phyloP scores from a whole-genome alignment of 2,797 vertebrate genomes.

The Acropternis orthonyx region DNA sequence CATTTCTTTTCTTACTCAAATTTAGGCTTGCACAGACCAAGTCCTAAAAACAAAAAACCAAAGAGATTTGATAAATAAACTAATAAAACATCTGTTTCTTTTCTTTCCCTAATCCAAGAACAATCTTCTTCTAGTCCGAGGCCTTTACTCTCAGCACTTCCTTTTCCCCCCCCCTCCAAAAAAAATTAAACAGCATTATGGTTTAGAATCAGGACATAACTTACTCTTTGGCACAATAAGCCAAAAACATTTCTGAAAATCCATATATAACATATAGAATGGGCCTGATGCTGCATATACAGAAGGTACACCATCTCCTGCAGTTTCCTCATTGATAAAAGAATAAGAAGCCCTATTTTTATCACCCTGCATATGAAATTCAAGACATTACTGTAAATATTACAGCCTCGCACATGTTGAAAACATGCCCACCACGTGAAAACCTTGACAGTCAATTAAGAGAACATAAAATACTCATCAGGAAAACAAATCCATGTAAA shows the following conservation, averaged over 20 bases:
- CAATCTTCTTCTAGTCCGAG: neutral
- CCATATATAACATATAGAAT: neutral
- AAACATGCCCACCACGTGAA: neutral
- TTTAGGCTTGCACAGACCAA: neutral
- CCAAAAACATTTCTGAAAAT: neutral
- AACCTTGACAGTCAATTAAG: neutral
- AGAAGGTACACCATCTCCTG: neutral
- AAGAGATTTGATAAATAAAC: neutral
- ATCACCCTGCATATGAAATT: neutral
- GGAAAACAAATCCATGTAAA: neutral
- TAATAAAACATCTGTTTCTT: neutral
- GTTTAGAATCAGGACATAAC: neutral
- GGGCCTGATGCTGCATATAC: neutral
- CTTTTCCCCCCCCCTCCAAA: rapidly evolving
- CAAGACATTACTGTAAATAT: neutral
- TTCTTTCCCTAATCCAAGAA: neutral
- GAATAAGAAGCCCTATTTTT: neutral
- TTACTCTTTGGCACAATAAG: neutral
- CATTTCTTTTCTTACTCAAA: neutral
- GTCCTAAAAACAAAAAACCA: neutral
- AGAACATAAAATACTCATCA: neutral
- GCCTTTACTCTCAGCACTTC: neutral
- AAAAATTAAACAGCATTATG: neutral
- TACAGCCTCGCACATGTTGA: neutral
- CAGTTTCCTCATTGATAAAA: neutral